Evolutionary conservation across 2,113 vertebrate genomes (phyloP).

Genomic region (Percopsis transmontana): DNA sequence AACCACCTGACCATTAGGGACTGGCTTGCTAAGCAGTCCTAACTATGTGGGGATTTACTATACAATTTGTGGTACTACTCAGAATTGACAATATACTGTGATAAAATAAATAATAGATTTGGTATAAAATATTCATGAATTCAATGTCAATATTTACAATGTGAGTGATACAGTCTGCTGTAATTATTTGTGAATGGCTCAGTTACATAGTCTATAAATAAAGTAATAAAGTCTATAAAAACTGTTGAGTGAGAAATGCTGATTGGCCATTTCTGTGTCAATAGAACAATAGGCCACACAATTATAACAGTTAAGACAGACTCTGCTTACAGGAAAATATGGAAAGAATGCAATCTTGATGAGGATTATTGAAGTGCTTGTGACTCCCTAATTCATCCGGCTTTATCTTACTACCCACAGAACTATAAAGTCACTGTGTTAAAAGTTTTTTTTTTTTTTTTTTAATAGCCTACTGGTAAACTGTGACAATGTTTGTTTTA

Average conservation of each 20-base stretch:
- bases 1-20: conserved; percentile 51
- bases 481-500: conserved; percentile 52
- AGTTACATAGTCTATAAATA: too few species aligned
- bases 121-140: not conserved
- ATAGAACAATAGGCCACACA: conserved; percentile 62
- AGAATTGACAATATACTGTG: not conserved
- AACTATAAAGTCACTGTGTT: conserved; percentile 57
- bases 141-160: not conserved
- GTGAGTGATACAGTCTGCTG: not conserved
- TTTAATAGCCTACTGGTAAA: conserved; percentile 45
- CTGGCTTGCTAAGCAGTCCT: conserved; percentile 14
- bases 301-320: conserved; percentile 15
- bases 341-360: conserved; percentile 71
- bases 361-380: conserved; percentile 74
- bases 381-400: conserved; percentile 78
- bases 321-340: conserved; percentile 28
- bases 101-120: not conserved
- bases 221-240: too few species aligned
- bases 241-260: too few species aligned
- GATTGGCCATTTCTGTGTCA: conserved; percentile 27
- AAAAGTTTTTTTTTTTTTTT: conserved; percentile 43
- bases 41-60: conserved; percentile 43
- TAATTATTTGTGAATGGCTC: not conserved
- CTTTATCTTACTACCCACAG: conserved; percentile 52
- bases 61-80: not conserved